Base-by-base conservation (phyloP, 2,797 vertebrate species). In the Antennarius maculatus region DNA sequence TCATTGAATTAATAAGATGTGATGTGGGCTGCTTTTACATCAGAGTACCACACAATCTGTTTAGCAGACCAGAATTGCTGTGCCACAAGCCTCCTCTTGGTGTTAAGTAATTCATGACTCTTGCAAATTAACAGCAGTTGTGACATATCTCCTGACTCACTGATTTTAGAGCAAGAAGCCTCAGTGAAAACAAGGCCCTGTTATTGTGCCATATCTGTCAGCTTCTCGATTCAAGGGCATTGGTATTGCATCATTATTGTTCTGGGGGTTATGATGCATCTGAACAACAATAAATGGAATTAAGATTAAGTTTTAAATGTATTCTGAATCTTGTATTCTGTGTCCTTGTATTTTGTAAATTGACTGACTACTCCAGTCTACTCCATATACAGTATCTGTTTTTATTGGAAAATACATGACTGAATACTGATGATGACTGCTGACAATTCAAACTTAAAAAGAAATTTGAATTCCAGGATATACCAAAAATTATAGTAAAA, bases 1-100 rank as follows among this genome's bases (percentile, higher is more conserved):
- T 82, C 71, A 10, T 68, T 71, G 57, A 78, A 77, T 79, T 84
- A 88, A 88, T 84, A 77, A 78, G 56, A 83, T 67, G 66, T 62
- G 68, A 83, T 81, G 61, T 5, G 48, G 54, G 62, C 51, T 78
- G 56, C 63, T 74, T 69, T 82, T 74, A 79, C 76, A 71, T 79
- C 13, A 61, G 55, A 79, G 53, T 64, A 46, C 54, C 29, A 28
- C 82, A 71, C 65, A 76, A 74, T 77, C 72, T 82, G 68, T 76
- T 86, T 45, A 74, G 59, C 79, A 64, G 68, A 71, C 59, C 39
- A 54, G 58, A 81, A 72, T 79, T 61, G 39, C 42, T 54, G 50
- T 69, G 72, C 69, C 59, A 67, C 53, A 55, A 80, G 64, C 53
- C 46, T 67, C 66, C 41, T 79, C 63, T 59, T 64, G 64, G 61